These are phyloP conservation scores for Idris sp. DNA, from an alignment of 1,140 invertebrate genomes.

Conservation along the genomic window DNA sequence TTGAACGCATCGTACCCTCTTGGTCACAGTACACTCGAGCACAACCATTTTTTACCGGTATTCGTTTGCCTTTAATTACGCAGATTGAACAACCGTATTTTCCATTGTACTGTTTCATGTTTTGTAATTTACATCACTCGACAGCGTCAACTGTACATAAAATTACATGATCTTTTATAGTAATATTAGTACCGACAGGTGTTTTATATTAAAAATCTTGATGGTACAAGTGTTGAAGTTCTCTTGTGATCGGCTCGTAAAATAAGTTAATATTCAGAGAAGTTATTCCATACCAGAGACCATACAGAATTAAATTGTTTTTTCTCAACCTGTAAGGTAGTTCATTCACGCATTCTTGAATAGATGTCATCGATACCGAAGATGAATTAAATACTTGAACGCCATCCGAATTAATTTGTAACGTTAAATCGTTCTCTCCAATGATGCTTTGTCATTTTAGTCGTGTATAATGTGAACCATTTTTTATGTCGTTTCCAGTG, in stretches of 20 bases:
- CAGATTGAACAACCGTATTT: slow-evolving; percentile 31
- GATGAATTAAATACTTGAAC: slow-evolving; percentile 18
- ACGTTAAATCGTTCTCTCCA: slow-evolving; percentile 16
- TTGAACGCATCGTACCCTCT: neutral
- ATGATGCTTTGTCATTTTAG: slow-evolving; percentile 16
- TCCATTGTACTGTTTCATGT: slow-evolving; percentile 33
- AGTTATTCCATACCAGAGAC: slow-evolving; percentile 24
- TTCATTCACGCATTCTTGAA: slow-evolving; percentile 33
- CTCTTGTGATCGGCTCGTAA: slow-evolving; percentile 1
- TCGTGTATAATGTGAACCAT: neutral
- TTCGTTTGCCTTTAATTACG: slow-evolving; percentile 18
- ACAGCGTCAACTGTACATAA: slow-evolving; percentile 23
- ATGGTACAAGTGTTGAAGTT: slow-evolving; percentile 4
- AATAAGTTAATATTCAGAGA: slow-evolving; percentile 16
- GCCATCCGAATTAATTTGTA: slow-evolving; percentile 31
- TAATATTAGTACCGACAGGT: neutral
- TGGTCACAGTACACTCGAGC: slow-evolving; percentile 17
- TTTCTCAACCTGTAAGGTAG: slow-evolving; percentile 23
- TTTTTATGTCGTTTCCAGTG: neutral
- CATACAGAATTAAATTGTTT: slow-evolving; percentile 32
- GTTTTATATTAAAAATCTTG: slow-evolving; percentile 24
- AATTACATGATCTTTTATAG: slow-evolving; percentile 27
- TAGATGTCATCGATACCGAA: slow-evolving; percentile 8
- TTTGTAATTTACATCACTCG: slow-evolving; percentile 20
- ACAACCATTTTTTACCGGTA: slow-evolving; percentile 12